Conservation (phyloP, 2,113 vertebrate genomes). For the Dromiciops gliroides region DNA sequence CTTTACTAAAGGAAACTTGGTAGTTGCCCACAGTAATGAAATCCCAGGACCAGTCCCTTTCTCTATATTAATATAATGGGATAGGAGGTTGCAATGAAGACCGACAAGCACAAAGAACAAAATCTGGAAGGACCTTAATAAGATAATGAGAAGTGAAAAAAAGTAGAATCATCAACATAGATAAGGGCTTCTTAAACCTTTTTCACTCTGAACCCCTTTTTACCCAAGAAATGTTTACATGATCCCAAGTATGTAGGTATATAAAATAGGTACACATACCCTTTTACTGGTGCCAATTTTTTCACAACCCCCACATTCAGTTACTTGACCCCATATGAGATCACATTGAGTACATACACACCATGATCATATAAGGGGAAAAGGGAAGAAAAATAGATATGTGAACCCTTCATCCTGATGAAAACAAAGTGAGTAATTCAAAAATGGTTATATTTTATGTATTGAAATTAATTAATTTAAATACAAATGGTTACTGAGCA, state of each 20-base stretch:
- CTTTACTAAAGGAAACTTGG: not conserved
- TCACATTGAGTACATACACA: not conserved
- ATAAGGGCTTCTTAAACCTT: no score
- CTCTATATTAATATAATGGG: not conserved
- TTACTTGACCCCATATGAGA: no score
- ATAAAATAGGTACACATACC: no score
- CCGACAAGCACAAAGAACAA: not conserved
- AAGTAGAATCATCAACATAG: not conserved
- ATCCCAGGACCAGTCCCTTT: not conserved
- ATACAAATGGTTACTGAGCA: not conserved
- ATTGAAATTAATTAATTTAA: not conserved
- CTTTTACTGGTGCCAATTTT: no score
- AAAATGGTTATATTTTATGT: not conserved
- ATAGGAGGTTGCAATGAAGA: not conserved
- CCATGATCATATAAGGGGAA: not conserved
- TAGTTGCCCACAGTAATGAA: not conserved
- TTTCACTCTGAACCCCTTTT: no score
- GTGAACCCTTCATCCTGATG: not conserved
- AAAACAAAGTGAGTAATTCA: not conserved
- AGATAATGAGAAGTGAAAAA: not conserved
- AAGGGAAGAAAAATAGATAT: not conserved
- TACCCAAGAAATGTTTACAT: no score
- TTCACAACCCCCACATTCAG: no score
- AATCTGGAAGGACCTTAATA: not conserved
- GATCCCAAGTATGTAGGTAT: no score